Evolutionary conservation across 2,888 invertebrate genomes (phyloP), one percentile per base, ranked within the genome.

Genomic region (Drosophila meridionalis): DNA sequence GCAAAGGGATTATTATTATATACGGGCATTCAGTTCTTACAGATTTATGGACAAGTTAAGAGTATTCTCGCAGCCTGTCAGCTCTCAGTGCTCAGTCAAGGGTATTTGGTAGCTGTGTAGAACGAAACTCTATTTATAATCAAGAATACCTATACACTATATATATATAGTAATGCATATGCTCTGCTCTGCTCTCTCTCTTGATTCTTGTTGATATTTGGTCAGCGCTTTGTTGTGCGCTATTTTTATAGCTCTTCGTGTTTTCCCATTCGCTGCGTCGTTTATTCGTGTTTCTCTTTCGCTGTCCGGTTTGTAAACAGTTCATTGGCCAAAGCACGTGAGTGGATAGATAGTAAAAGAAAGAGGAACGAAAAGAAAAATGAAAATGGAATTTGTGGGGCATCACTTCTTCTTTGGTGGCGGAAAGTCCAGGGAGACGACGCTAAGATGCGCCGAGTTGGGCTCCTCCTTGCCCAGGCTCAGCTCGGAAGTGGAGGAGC

Each of bases 391-490:
- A 66, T 8, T 55, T 26, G 20, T 30, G 53, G 40, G 26, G 48
- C 45, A 59, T 66, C 53, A 75, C 72, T 85, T 78, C 45, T 73
- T 75, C 61, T 83, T 76, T 3, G 59, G 62, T 7, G 26, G 7
- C 7, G 91, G 90, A 58, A 92, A 89, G 68, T 91, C 91, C 40
- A 92, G 78, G 0, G 92, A 92, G 36, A 92, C 66, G 8, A 92
- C 82, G 65, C 92, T 92, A 0, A 92, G 66, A 20, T 75, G 71
- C 0, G 91, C 76, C 1, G 88, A 86, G 7, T 77, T 34, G 1
- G 56, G 12, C 0, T 82, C 87, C 6, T 80, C 89, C 48, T 60
- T 87, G 53, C 52, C 34, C 30, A 76, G 55, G 60, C 82, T 89
- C 6, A 75, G 1, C 1, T 87, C 82, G 2, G 87, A 89, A 4